These are phyloP conservation scores for Notodonta ziczac DNA, from an alignment of 2,888 invertebrate species.

Conservation along the genomic window DNA sequence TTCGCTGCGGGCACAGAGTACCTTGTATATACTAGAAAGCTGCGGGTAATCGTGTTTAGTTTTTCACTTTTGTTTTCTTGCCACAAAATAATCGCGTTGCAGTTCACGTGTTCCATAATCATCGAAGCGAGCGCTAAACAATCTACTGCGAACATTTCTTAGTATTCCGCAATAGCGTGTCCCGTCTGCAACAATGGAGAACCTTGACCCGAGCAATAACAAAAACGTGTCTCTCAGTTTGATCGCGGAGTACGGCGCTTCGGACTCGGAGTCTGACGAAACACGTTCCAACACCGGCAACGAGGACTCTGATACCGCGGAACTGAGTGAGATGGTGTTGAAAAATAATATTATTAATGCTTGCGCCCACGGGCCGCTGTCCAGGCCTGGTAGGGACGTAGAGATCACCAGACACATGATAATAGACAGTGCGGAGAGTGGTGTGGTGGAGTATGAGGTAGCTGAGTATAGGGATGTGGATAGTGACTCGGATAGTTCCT, in stretches of 20 bases:
- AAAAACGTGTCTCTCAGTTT: slow-evolving; percentile 79
- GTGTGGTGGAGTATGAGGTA: slow-evolving; percentile 75
- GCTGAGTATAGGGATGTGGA: slow-evolving; percentile 73
- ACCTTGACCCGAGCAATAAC: slow-evolving; percentile 72
- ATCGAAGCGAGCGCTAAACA: background rate
- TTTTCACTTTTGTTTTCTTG: slow-evolving; percentile 41
- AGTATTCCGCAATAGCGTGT: slow-evolving; percentile 10
- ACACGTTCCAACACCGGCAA: slow-evolving; percentile 60
- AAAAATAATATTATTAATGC: slow-evolving; percentile 82
- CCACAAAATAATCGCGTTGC: slow-evolving; percentile 36
- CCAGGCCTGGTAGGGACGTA: slow-evolving; percentile 56
- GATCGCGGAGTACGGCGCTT: slow-evolving; percentile 75
- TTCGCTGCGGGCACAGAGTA: slow-evolving; percentile 37
- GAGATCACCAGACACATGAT: slow-evolving; percentile 75
- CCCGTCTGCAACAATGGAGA: slow-evolving; percentile 68
- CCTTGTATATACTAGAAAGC: too few species aligned
- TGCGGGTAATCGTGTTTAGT: slow-evolving; percentile 35
- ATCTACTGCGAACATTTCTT: slow-evolving; percentile 8
- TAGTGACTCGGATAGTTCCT: slow-evolving; percentile 60
- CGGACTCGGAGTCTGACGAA: slow-evolving; percentile 77
- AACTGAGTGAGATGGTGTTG: slow-evolving; percentile 78
- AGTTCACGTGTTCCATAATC: slow-evolving; percentile 23
- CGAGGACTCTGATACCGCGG: slow-evolving; percentile 70
- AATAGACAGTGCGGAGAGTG: slow-evolving; percentile 73
- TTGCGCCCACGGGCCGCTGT: slow-evolving; percentile 76